Evolutionary conservation across 1,140 invertebrate genomes (phyloP), one percentile per base, ranked within the genome.

Genomic region (Ephestia elutella): DNA sequence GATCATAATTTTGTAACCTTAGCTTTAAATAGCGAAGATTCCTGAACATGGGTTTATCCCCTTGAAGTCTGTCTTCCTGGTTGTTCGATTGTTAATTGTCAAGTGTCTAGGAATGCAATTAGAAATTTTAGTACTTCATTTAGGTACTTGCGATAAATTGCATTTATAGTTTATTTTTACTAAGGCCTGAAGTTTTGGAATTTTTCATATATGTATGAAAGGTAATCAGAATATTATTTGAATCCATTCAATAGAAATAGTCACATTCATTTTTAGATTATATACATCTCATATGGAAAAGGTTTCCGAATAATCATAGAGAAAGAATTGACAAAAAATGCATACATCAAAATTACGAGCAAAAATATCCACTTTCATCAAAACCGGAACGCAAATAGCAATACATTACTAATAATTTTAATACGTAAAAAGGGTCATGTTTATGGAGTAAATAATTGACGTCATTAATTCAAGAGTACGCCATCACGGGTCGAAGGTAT

Each of bases 381-480:
- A 44, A 44, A 44, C 4, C 38, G n/a, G 38, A 44, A 44, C 5
- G 7, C 38, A 44, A 44, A 44, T 44, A 44, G 15, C n/a, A 44
- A 15, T 15, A 15, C 38, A 44, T 44, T 15, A 44, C 38, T 21
- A 50, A 21, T 50, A 50, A 50, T 50, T 50, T 44, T 44, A 44
- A 44, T 44, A 44, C 38, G n/a, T 44, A 44, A 44, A 44, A 44
- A 44, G 38, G 38, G 38, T 44, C 38, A 17, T 44, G 38, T 44
- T 44, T 53, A 53, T 53, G 50, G 13, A 54, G 18, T 38, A 57
- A 57, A 57, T 62, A 56, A 62, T 57, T 38, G 55, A 54, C 56
- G 59, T 65, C 59, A 70, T 67, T 68, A 68, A 65, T 65, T 49
- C 54, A 56, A 68, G 64, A 66, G 59, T 56, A 60, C 30, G 20